Percentiles rank a stretch among this genome's conserved stretches.
These are phyloP conservation scores for Takifugu rubripes DNA, from an alignment of 2,797 vertebrate species.

Conservation along the genomic window DNA sequence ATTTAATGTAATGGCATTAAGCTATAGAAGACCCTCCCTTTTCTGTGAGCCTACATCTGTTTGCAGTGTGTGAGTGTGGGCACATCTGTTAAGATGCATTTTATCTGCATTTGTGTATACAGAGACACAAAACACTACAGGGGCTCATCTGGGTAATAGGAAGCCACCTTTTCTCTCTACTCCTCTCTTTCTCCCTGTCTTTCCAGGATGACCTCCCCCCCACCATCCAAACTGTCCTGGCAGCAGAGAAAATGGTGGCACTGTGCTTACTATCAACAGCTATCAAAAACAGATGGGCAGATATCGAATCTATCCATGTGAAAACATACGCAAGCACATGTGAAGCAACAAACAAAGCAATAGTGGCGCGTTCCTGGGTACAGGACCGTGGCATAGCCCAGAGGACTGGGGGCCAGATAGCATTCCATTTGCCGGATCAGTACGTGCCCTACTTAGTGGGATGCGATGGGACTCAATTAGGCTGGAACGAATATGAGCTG, in stretches of 20 bases:
- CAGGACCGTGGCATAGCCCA: slow-evolving; percentile 63
- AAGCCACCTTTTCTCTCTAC: slow-evolving; percentile 41
- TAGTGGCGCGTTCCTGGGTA: slow-evolving; percentile 41
- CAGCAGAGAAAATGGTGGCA: slow-evolving; percentile 42
- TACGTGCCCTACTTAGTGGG: slow-evolving; percentile 76
- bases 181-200: slow-evolving; percentile 30
- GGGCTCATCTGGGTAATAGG: slow-evolving; percentile 47
- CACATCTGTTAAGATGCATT: background rate
- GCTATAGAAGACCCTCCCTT: slow-evolving; percentile 64
- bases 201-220: slow-evolving; percentile 35
- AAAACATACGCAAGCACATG: slow-evolving; percentile 27
- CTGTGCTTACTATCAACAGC: slow-evolving; percentile 32
- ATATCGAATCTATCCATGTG: slow-evolving; percentile 50
- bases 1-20: slow-evolving; percentile 79
- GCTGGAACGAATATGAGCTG: slow-evolving; percentile 74
- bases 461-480: slow-evolving; percentile 80
- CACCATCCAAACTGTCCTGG: slow-evolving; percentile 36
- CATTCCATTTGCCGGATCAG: slow-evolving; percentile 75
- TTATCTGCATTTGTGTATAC: slow-evolving; percentile 25
- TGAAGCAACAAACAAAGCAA: slow-evolving; percentile 47
- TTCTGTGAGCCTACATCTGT: slow-evolving; percentile 61
- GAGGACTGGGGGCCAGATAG: slow-evolving; percentile 67
- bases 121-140: slow-evolving; percentile 24
- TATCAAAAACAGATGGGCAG: slow-evolving; percentile 66
- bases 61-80: slow-evolving; percentile 35